Percentiles rank a stretch among this genome's conserved stretches.
phyloP scores from a whole-genome alignment of 92 coral and sea anemone species.

The Porites cylindrica region DNA sequence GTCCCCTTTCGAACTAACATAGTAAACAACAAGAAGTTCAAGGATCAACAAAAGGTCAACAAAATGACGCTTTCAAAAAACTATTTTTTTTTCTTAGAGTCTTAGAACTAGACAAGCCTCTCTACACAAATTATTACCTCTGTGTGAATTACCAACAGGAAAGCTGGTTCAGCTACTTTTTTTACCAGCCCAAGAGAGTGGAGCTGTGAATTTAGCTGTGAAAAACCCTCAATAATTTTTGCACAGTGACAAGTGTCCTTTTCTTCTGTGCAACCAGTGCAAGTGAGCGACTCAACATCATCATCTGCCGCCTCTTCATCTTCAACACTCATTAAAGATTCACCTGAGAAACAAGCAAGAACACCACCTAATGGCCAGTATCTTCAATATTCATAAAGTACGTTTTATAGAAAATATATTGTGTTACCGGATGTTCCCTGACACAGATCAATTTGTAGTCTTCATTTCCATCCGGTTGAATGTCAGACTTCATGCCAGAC shows the following conservation, averaged over 20 bases:
- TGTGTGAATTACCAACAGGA: conserved; percentile 87
- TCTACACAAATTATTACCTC: conserved; percentile 54
- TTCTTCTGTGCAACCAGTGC: conserved; percentile 84
- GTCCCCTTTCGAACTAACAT: too few species aligned
- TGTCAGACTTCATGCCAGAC: too few species aligned
- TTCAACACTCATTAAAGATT: conserved; percentile 19
- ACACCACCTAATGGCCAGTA: neutral
- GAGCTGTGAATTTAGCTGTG: conserved; percentile 84
- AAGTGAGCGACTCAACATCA: conserved; percentile 71
- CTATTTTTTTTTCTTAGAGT: too few species aligned
- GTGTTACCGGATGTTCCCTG: too few species aligned
- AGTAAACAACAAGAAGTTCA: too few species aligned
- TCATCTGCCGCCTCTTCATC: conserved; percentile 61
- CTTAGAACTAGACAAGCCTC: neutral
- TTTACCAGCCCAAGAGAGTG: conserved; percentile 84
- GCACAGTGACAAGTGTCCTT: conserved; percentile 78
- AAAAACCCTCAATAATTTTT: conserved; percentile 71
- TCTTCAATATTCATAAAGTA: neutral
- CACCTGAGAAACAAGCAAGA: neutral
- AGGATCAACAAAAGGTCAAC: too few species aligned
- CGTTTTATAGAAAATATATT: too few species aligned
- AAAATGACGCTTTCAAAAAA: too few species aligned
- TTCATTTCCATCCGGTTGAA: too few species aligned
- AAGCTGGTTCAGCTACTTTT: conserved; percentile 93
- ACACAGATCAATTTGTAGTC: too few species aligned